phyloP scores from a whole-genome alignment of 2,113 vertebrate species.

The Atrichornis clamosus region DNA sequence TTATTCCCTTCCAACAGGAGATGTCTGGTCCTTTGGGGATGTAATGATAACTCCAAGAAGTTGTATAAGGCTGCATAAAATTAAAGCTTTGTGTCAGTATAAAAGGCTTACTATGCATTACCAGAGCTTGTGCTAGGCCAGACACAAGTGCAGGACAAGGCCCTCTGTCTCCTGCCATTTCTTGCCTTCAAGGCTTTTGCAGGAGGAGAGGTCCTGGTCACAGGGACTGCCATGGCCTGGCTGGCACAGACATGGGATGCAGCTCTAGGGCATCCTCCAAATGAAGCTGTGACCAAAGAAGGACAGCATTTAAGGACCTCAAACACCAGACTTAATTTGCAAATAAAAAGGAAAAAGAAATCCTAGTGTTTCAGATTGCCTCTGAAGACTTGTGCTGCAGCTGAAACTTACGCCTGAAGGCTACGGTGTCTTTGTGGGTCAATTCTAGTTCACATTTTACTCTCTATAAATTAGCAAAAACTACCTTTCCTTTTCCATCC shows the following conservation, averaged over 20 bases:
- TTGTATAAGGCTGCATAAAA: background rate
- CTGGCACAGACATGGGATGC: accelerated
- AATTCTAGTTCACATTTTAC: background rate
- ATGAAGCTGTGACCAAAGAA: background rate
- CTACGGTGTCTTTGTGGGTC: background rate
- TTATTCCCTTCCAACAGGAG: background rate
- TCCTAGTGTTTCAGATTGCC: background rate
- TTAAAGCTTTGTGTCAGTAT: background rate
- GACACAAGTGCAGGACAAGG: background rate
- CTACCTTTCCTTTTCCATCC: background rate
- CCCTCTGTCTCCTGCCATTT: background rate
- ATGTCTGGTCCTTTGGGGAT: background rate
- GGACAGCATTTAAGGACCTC: background rate
- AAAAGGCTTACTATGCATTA: background rate
- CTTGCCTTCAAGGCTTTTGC: background rate
- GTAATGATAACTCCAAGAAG: background rate
- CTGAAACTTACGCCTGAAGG: background rate
- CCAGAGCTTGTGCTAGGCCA: background rate
- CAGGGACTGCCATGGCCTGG: background rate
- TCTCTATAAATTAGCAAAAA: background rate
- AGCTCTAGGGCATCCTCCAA: background rate
- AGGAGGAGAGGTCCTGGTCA: accelerated
- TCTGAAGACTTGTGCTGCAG: background rate
- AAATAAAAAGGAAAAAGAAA: background rate
- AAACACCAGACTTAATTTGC: background rate